Evolutionary conservation across 35 echinoderm and acorn worm genomes (phyloP).

Genomic region (Stichopus chloronotus): DNA sequence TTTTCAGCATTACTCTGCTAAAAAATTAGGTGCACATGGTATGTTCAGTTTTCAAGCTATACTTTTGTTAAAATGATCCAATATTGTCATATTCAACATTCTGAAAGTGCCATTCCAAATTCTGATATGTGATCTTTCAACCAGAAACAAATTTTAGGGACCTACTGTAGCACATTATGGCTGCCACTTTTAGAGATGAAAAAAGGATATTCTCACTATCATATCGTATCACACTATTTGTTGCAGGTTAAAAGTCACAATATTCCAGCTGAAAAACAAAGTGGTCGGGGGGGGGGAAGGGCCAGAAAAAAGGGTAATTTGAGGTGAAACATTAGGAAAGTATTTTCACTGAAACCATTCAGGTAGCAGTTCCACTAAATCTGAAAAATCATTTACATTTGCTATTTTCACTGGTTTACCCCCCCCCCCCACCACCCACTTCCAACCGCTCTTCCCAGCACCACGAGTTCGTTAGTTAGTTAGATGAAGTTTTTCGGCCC

Average conservation of each 20-base stretch:
- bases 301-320: neutral
- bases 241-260: neutral
- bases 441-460: no score
- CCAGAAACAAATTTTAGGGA: no score
- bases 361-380: neutral
- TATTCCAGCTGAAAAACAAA: conserved; percentile 6
- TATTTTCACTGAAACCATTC: neutral
- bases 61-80: neutral
- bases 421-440: neutral
- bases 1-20: neutral
- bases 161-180: no score
- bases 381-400: neutral
- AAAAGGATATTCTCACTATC: no score
- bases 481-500: no score
- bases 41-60: neutral
- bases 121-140: no score
- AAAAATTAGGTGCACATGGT: neutral
- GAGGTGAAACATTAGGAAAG: no score
- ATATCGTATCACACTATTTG: no score
- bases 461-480: no score
- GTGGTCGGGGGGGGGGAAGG: neutral
- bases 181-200: no score
- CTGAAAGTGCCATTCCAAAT: no score
- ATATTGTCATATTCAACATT: no score
- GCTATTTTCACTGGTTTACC: neutral